phyloP scores from a whole-genome alignment of 2,113 vertebrate genomes.

The Malurus cyaneus region DNA sequence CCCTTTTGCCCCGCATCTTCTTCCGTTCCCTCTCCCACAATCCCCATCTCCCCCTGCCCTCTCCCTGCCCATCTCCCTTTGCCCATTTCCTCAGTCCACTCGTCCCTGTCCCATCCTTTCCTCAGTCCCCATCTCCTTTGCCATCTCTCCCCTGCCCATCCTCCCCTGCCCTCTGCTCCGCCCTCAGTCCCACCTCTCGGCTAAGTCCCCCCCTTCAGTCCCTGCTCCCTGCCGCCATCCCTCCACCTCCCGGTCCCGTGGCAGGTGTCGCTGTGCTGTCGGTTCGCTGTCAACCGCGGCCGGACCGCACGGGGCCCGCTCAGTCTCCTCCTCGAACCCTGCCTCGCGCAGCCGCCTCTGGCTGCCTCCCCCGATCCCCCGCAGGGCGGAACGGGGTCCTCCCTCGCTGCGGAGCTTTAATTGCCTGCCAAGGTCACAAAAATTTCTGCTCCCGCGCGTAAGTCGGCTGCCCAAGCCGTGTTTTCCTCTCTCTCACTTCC shows the following conservation, averaged over 20 bases:
- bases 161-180: too few relatives aligned
- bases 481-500: background rate
- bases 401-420: background rate
- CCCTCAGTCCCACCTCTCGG: too few relatives aligned
- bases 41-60: too few relatives aligned
- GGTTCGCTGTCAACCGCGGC: background rate
- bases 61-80: too few relatives aligned
- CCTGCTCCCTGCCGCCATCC: too few relatives aligned
- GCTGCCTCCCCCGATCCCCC: background rate
- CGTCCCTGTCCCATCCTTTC: too few relatives aligned
- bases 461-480: background rate
- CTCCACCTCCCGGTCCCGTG: too few relatives aligned
- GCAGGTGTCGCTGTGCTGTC: background rate
- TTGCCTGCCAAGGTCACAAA: background rate
- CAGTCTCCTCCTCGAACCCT: background rate
- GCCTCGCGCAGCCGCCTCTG: background rate
- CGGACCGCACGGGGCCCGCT: background rate
- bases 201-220: too few relatives aligned
- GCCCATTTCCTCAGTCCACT: too few relatives aligned
- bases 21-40: too few relatives aligned
- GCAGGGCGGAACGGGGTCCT: background rate
- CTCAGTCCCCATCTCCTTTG: background rate
- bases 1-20: too few relatives aligned
- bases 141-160: too few relatives aligned
- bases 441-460: constrained; percentile 21